Evolutionary conservation across 2,888 invertebrate species (phyloP).

Genomic region (Erynnis tages): DNA sequence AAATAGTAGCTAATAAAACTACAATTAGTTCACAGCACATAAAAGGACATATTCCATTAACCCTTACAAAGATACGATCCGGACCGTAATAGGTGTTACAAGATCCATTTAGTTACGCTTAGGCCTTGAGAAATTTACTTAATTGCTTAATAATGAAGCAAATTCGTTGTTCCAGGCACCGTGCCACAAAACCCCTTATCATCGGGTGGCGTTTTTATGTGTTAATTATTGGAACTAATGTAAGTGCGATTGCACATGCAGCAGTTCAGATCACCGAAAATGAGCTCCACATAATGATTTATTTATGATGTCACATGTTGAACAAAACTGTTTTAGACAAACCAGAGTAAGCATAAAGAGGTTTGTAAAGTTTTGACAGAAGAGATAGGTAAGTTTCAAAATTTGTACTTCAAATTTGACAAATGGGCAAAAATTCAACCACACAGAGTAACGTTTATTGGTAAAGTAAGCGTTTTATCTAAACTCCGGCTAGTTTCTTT

Average conservation of each 20-base stretch:
- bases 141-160: conserved; percentile 27
- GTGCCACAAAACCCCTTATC: conserved; percentile 25
- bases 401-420: no score
- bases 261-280: not conserved
- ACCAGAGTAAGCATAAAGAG: no score
- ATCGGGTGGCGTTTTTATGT: conserved; percentile 24
- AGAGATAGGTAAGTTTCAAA: no score
- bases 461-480: no score
- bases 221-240: conserved; percentile 27
- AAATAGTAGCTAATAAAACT: not conserved
- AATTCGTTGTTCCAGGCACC: conserved; percentile 25
- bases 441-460: no score
- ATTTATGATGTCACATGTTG: no score
- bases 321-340: no score
- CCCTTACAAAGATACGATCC: not conserved
- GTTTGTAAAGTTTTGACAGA: no score
- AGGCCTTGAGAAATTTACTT: conserved; percentile 15
- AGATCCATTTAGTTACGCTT: conserved; percentile 22
- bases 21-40: conserved; percentile 1
- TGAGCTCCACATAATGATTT: no score
- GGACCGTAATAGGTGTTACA: conserved; percentile 20
- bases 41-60: conserved; percentile 12
- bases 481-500: no score
- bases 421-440: no score
- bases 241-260: not conserved